A percentile compares a stretch with the other conserved stretches of the same genome.
Evolutionary conservation across 2,113 vertebrate species (phyloP).

Genomic region (Prunella himalayana): DNA sequence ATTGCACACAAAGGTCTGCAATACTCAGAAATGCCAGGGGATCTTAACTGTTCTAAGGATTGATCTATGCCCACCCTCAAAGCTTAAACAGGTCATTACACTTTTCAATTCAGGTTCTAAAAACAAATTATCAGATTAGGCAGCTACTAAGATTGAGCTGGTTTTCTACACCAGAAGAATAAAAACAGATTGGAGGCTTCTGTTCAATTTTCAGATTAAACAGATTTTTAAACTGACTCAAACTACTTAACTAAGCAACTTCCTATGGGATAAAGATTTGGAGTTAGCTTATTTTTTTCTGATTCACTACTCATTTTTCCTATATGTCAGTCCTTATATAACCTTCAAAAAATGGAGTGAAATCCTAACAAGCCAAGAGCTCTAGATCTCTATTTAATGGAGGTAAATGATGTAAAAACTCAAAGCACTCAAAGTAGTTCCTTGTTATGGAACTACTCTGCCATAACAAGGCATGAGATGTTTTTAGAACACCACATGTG

Average conservation of each 20-base stretch:
- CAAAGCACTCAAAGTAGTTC: background rate
- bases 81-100: background rate
- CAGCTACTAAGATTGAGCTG: background rate
- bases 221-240: background rate
- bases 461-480: background rate
- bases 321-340: background rate
- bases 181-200: background rate
- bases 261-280: background rate
- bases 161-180: background rate
- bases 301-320: background rate
- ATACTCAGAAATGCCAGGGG: conserved; percentile 61
- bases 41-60: conserved; percentile 67
- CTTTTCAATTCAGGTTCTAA: background rate
- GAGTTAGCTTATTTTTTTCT: background rate
- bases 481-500: background rate
- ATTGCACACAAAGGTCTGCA: conserved; percentile 29
- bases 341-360: background rate
- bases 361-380: background rate
- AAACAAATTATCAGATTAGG: background rate
- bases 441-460: background rate
- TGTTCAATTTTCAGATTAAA: background rate
- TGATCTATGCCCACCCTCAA: background rate
- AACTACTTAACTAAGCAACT: background rate
- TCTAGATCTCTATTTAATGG: background rate
- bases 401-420: background rate